Evolutionary conservation across 37 sponge, comb jelly and placozoan species (phyloP).

Genomic region (Ianthella basta): DNA sequence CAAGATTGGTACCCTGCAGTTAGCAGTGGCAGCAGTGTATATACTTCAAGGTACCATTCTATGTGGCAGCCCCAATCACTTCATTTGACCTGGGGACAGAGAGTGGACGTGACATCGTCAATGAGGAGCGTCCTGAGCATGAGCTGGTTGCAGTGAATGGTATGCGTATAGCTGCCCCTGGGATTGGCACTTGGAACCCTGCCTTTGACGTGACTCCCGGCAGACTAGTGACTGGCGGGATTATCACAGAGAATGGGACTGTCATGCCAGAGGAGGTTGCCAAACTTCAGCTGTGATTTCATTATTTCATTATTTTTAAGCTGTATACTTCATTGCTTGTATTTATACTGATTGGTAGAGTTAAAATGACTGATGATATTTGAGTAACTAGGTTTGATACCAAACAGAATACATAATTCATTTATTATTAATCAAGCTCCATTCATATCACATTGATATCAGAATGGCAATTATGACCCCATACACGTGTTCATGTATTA

Average conservation of each 20-base stretch:
- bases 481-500: too few relatives aligned
- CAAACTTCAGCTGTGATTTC: background rate
- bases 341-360: too few relatives aligned
- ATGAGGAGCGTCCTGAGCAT: conserved; percentile 67
- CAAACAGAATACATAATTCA: too few relatives aligned
- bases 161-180: conserved; percentile 63
- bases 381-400: too few relatives aligned
- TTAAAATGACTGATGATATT: too few relatives aligned
- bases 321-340: too few relatives aligned
- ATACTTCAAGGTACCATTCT: conserved; percentile 69
- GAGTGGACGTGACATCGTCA: conserved; percentile 60
- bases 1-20: conserved; percentile 84
- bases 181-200: conserved; percentile 80
- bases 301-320: background rate
- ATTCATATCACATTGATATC: too few relatives aligned
- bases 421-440: too few relatives aligned
- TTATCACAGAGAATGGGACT: conserved; percentile 78
- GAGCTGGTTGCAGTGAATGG: conserved; percentile 70
- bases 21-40: conserved; percentile 71
- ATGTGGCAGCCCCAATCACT: conserved; percentile 69
- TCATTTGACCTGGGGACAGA: conserved; percentile 55
- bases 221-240: conserved; percentile 75
- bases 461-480: too few relatives aligned
- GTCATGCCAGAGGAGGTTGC: conserved; percentile 36
- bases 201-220: conserved; percentile 91